A percentile compares a stretch with the other conserved stretches of the same genome.
These are phyloP conservation scores for Paramisgurnus dabryanus DNA, from an alignment of 2,113 vertebrate genomes.

Conservation along the genomic window DNA sequence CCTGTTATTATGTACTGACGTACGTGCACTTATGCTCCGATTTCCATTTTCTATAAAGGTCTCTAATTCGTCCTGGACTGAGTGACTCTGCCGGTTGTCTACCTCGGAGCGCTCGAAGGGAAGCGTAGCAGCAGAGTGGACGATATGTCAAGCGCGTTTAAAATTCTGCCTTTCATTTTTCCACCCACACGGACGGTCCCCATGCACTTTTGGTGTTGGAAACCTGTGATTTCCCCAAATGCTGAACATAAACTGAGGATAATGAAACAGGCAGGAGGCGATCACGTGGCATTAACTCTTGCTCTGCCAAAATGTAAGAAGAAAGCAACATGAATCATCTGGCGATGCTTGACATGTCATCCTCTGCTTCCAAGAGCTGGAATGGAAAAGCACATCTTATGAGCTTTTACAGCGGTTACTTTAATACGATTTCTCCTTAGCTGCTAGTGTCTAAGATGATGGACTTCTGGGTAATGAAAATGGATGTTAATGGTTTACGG, in stretches of 20 bases:
- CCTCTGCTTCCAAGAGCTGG: background rate
- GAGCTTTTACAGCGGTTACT: background rate
- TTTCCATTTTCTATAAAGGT: constrained; percentile 47
- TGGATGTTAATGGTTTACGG: constrained; percentile 40
- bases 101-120: constrained; percentile 61
- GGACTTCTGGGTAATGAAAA: constrained; percentile 19
- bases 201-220: constrained; percentile 66
- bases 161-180: constrained; percentile 77
- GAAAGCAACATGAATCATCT: constrained; percentile 6
- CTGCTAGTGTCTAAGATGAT: constrained; percentile 20
- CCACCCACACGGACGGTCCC: constrained; percentile 71
- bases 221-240: constrained; percentile 70
- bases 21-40: constrained; percentile 18
- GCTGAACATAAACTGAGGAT: constrained; percentile 36
- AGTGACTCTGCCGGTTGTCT: constrained; percentile 64
- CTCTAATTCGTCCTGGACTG: constrained; percentile 34
- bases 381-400: constrained; percentile 12
- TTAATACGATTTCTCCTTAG: background rate
- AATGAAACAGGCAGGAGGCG: constrained; percentile 47
- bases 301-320: too few species aligned
- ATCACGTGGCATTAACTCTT: constrained; percentile 48
- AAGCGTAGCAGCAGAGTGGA: constrained; percentile 64
- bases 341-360: constrained; percentile 14
- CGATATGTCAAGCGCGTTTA: constrained; percentile 74
- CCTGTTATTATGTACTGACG: constrained; percentile 46